Percentiles rank a stretch among this genome's conserved stretches.
These are phyloP conservation scores for Psettodes erumei DNA, from an alignment of 2,113 vertebrate species.

Conservation along the genomic window DNA sequence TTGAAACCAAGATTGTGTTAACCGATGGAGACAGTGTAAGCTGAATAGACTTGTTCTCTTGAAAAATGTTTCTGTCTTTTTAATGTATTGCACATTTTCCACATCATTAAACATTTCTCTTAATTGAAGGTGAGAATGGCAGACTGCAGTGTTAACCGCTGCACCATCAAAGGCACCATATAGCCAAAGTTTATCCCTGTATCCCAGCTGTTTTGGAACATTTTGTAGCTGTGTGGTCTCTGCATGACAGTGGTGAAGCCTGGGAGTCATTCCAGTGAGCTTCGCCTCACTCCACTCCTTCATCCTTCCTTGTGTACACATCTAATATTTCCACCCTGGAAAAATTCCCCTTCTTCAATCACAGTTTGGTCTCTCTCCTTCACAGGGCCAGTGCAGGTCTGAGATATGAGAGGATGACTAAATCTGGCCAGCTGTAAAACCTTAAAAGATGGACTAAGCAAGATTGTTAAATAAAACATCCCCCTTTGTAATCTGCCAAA, in stretches of 20 bases:
- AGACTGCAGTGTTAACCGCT: conserved; percentile 27
- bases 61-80: conserved; percentile 11
- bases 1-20: conserved; percentile 39
- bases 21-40: conserved; percentile 27
- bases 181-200: conserved; percentile 31
- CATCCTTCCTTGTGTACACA: conserved; percentile 65
- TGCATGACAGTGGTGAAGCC: conserved; percentile 35
- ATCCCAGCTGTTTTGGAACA: conserved; percentile 53
- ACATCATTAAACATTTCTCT: conserved; percentile 19
- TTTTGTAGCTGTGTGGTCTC: conserved; percentile 62
- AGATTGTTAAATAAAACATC: conserved; percentile 27
- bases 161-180: conserved; percentile 38
- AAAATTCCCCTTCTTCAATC: conserved; percentile 53
- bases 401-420: conserved; percentile 42
- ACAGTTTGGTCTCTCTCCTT: conserved; percentile 22
- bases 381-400: conserved; percentile 16
- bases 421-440: conserved; percentile 26
- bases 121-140: conserved; percentile 43
- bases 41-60: conserved; percentile 14
- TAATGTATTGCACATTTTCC: conserved; percentile 5
- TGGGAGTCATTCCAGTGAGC: conserved; percentile 64
- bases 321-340: conserved; percentile 55
- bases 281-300: conserved; percentile 44
- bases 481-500: conserved; percentile 4
- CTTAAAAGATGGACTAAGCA: conserved; percentile 16